Percentiles rank a stretch among this genome's conserved stretches.
phyloP scores from a whole-genome alignment of 2,888 invertebrate species.

The Lasius fuliginosus region DNA sequence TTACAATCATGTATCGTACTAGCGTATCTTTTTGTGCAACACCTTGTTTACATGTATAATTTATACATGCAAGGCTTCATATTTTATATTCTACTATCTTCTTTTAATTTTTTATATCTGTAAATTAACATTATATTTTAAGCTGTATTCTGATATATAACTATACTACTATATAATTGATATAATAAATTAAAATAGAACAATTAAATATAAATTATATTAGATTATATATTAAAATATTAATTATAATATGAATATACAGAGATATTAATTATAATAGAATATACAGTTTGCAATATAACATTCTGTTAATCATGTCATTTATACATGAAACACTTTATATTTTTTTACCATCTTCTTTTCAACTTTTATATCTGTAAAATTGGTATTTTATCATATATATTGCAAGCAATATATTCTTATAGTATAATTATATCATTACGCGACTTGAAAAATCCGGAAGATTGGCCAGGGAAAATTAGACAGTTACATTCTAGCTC shows the following conservation, averaged over 20 bases:
- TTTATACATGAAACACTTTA: background rate
- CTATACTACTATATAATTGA: background rate
- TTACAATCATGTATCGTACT: background rate
- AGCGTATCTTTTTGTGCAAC: background rate
- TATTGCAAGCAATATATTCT: background rate
- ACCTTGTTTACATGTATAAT: background rate
- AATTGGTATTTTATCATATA: background rate
- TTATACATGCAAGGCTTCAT: conserved; percentile 2
- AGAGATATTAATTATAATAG: background rate
- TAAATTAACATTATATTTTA: background rate
- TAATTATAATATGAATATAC: background rate
- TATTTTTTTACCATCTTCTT: background rate
- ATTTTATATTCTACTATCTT: background rate
- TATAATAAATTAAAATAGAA: background rate
- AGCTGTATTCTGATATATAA: background rate
- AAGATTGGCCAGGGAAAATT: background rate
- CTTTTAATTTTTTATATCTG: background rate
- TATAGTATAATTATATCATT: background rate
- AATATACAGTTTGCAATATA: background rate
- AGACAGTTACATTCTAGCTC: background rate
- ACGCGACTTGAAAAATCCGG: background rate
- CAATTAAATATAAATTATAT: background rate
- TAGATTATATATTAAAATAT: background rate
- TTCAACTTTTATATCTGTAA: background rate
- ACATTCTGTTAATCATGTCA: background rate